Evolutionary conservation across 2,888 invertebrate species (phyloP), one percentile per base, ranked within the genome.

Genomic region (Lepidocyrtoides sp.): DNA sequence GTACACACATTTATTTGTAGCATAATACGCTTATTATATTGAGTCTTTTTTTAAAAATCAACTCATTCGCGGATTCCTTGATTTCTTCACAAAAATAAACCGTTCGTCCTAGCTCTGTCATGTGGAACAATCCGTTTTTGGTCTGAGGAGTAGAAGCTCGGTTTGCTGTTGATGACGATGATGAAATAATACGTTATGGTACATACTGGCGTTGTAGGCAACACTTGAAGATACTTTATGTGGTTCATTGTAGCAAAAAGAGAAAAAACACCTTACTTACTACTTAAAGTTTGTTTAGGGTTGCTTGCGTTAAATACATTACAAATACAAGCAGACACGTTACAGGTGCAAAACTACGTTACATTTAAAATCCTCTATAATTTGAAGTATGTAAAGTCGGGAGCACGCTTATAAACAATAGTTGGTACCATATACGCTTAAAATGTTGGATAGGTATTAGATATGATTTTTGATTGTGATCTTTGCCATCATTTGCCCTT

Each of bases 51-150:
- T 32, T 14, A 79, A 86, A 79, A 79, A n/a, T 87, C 51, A 63
- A 79, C 69, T 82, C 23, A 83, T 32, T 83, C 69, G 48, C 26
- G 60, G 29, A 89, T 75, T 89, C 83, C 72, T 63, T 89, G 89
- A 89, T 89, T 89, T 89, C 75, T 83, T 54, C 83, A 83, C 75
- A 89, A 89, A 92, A 91, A 92, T 89, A 79, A 91, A 92, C 92
- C 92, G 92, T 92, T 92, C 89, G 48, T 32, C 48, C 75, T 36
- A 83, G 77, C 83, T 92, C 91, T 92, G 86, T 92, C 92, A 92
- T 92, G 92, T 92, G 92, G 92, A 92, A 92, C 92, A 92, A 79
- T 91, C 88, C 91, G 89, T 91, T 91, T 72, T 81, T 91, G 91
- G 85, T 91, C 75, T 79, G 82, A 66, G 54, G 41, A 54, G 54